These are phyloP conservation scores for Luehdorfia chinensis DNA, from an alignment of 1,140 invertebrate species.

Conservation along the genomic window DNA sequence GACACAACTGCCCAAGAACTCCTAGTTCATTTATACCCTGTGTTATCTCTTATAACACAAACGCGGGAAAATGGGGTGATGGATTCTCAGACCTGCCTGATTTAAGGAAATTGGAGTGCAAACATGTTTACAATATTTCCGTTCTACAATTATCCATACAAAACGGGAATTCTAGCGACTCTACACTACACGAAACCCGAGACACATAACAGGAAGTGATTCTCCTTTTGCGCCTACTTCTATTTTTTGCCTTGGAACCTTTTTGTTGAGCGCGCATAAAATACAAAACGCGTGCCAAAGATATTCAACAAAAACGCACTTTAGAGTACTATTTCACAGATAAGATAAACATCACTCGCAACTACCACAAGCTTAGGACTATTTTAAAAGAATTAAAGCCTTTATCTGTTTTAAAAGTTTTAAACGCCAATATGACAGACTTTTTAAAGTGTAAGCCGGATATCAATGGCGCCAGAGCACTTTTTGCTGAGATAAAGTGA, in stretches of 20 bases:
- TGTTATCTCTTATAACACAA: too few species aligned
- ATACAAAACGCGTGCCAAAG: constrained; percentile 49
- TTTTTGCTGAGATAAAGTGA: constrained; percentile 37
- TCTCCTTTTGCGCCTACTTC: constrained; percentile 33
- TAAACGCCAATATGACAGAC: constrained; percentile 45
- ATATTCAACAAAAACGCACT: constrained; percentile 37
- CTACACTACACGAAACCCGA: constrained; percentile 21
- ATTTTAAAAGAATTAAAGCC: constrained; percentile 39
- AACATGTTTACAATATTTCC: too few species aligned
- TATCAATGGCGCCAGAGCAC: constrained; percentile 51
- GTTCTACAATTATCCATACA: too few species aligned
- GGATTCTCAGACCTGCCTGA: too few species aligned
- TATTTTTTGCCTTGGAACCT: constrained; percentile 25
- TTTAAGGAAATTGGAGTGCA: too few species aligned
- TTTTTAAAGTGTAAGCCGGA: constrained; percentile 38
- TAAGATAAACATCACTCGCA: constrained; percentile 51
- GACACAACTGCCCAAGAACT: too few species aligned
- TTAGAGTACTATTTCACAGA: constrained; percentile 40
- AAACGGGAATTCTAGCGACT: not conserved
- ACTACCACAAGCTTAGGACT: constrained; percentile 39
- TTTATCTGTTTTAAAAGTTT: constrained; percentile 51
- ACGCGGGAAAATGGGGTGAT: too few species aligned
- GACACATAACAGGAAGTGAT: constrained; percentile 30
- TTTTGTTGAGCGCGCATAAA: constrained; percentile 20
- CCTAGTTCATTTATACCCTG: too few species aligned